phyloP scores from a whole-genome alignment of 53 echinoderm and acorn worm species.

The Patiria pectinifera region DNA sequence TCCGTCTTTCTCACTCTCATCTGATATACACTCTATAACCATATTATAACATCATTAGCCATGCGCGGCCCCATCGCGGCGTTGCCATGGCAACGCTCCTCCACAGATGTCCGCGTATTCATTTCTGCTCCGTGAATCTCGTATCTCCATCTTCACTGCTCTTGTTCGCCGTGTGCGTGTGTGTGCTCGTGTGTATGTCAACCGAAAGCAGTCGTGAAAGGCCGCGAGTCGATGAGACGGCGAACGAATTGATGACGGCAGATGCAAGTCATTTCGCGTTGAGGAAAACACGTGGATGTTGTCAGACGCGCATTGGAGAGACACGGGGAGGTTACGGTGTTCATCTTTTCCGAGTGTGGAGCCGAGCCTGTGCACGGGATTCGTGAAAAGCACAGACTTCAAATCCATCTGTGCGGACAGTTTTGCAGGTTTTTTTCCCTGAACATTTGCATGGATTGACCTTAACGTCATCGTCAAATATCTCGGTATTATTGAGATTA shows the following conservation, averaged over 20 bases:
- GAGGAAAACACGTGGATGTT: neutral
- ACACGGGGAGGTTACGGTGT: no score
- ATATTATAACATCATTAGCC: constrained; percentile 35
- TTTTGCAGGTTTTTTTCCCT: no score
- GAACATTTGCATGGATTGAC: no score
- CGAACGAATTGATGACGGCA: neutral
- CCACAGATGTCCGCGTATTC: constrained; percentile 31
- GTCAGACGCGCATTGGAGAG: neutral
- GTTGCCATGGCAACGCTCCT: constrained; percentile 33
- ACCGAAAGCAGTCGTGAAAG: neutral
- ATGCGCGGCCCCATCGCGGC: constrained; percentile 40
- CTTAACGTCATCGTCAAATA: no score
- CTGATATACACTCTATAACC: neutral
- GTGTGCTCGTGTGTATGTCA: neutral
- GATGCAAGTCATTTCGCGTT: neutral
- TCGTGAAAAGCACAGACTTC: no score
- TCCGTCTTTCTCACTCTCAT: neutral
- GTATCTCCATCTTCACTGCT: neutral
- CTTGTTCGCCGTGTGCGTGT: neutral
- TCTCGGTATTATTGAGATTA: no score
- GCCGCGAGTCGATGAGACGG: no score
- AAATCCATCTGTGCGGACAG: no score
- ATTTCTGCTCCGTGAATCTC: neutral
- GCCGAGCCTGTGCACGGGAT: no score
- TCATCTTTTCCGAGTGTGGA: neutral